phyloP scores from a whole-genome alignment of 2,888 invertebrate species.

The Eremobia ochroleuca region DNA sequence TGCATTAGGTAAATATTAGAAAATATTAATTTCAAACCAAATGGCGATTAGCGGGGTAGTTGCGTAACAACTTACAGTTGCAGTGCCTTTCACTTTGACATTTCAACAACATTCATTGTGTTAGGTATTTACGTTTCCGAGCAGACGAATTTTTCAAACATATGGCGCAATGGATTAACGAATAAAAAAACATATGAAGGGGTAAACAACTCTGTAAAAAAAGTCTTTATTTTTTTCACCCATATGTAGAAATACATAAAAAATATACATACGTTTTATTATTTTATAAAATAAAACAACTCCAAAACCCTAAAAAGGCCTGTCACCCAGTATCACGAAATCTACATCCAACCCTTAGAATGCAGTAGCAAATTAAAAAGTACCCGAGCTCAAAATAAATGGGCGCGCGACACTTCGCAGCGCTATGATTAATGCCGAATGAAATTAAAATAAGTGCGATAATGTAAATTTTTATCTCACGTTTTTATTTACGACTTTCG shows the following conservation, averaged over 20 bases:
- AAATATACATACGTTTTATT: background rate
- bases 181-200: too few relatives aligned
- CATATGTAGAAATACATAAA: background rate
- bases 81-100: too few relatives aligned
- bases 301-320: slow-evolving; percentile 48
- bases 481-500: slow-evolving; percentile 83
- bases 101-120: too few relatives aligned
- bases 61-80: too few relatives aligned
- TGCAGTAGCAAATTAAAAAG: slow-evolving; percentile 81
- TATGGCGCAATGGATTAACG: too few relatives aligned
- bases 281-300: slow-evolving; percentile 19
- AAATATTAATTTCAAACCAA: background rate
- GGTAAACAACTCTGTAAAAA: background rate
- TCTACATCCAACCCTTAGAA: slow-evolving; percentile 78
- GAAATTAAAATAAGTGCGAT: slow-evolving; percentile 89
- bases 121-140: too few relatives aligned
- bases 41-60: background rate
- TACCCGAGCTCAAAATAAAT: slow-evolving; percentile 74
- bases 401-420: slow-evolving; percentile 75
- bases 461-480: slow-evolving; percentile 86
- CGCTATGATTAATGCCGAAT: slow-evolving; percentile 86
- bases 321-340: slow-evolving; percentile 64
- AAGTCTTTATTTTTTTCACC: background rate
- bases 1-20: background rate
- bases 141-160: too few relatives aligned